phyloP scores from a whole-genome alignment of 2,113 vertebrate genomes.

The Prionailurus bengalensis region DNA sequence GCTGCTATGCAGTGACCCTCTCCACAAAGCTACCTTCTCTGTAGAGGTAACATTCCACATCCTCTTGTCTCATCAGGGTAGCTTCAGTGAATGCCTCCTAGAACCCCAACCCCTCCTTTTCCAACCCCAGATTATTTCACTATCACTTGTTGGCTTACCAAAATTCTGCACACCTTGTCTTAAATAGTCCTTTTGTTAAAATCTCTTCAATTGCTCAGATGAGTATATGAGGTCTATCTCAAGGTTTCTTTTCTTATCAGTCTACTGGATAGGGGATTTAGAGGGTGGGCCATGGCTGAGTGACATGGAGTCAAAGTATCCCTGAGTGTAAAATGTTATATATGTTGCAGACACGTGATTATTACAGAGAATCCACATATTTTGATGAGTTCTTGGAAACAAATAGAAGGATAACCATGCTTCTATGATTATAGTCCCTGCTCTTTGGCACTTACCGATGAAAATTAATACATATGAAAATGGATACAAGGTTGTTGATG shows the following conservation, averaged over 20 bases:
- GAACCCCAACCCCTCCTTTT: background rate
- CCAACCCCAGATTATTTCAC: background rate
- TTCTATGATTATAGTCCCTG: background rate
- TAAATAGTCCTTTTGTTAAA: background rate
- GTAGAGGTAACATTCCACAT: background rate
- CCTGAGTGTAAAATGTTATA: background rate
- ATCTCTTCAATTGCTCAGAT: background rate
- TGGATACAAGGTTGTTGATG: background rate
- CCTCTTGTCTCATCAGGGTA: background rate
- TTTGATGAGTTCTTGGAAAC: background rate
- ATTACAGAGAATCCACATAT: background rate
- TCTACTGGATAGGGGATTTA: background rate
- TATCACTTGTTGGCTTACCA: background rate
- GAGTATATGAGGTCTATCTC: background rate
- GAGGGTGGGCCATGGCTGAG: background rate
- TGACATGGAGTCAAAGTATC: background rate
- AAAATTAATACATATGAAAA: background rate
- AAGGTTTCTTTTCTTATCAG: background rate
- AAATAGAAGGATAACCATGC: background rate
- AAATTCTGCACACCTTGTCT: background rate
- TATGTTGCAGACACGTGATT: background rate
- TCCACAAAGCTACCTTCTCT: background rate
- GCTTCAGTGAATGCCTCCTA: background rate
- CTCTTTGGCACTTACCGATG: background rate
- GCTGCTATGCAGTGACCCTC: background rate